phyloP scores from a whole-genome alignment of 2,888 invertebrate genomes.

The Trichogramma evanescens region DNA sequence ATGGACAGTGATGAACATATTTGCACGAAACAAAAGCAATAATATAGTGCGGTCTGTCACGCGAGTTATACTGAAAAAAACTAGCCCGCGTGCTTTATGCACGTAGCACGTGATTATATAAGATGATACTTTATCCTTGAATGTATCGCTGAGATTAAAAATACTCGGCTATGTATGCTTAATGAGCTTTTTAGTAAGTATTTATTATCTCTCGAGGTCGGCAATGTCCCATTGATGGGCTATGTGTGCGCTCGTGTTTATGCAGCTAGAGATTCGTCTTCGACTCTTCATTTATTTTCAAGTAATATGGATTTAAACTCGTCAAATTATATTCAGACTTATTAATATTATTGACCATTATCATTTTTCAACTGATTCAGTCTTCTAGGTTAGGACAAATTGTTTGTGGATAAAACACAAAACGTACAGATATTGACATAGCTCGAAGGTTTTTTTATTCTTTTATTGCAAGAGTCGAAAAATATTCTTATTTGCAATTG shows the following conservation, averaged over 20 bases:
- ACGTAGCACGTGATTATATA: slow-evolving; percentile 2
- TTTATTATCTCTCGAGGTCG: not conserved
- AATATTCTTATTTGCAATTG: too few relatives aligned
- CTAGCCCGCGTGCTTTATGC: not conserved
- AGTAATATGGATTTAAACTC: not conserved
- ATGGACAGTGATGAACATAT: slow-evolving; percentile 11
- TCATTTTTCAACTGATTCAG: too few relatives aligned
- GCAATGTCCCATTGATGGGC: not conserved
- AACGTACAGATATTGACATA: too few relatives aligned
- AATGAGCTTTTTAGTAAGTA: not conserved
- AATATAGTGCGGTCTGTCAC: slow-evolving; percentile 7
- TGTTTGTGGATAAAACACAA: too few relatives aligned
- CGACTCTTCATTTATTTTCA: not conserved
- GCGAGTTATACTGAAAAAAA: not conserved
- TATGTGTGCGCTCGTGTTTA: too few relatives aligned
- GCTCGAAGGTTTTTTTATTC: too few relatives aligned
- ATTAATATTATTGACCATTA: too few relatives aligned
- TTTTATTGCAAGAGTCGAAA: too few relatives aligned
- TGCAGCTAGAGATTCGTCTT: not conserved
- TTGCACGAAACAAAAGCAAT: slow-evolving; percentile 12
- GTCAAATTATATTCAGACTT: too few relatives aligned
- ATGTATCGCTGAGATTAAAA: slow-evolving; percentile 10
- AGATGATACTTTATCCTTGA: not conserved
- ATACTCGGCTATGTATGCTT: not conserved
- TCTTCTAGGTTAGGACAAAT: too few relatives aligned